Base-by-base conservation (phyloP, 2,888 invertebrate species). In the Agrochola circellaris region DNA sequence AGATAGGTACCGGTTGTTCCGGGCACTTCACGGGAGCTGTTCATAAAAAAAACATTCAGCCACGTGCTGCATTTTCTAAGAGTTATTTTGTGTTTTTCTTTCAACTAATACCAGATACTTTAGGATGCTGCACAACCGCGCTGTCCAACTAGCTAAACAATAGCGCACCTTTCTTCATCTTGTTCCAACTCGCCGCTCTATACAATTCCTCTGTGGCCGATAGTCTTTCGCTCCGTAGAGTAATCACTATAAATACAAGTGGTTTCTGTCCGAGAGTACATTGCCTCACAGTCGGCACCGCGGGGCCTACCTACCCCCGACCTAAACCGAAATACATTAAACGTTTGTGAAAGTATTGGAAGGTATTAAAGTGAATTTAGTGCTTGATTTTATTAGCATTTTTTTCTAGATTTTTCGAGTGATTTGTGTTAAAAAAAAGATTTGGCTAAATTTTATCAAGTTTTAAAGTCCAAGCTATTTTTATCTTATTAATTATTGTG, bases 231-330 rank as follows among this genome's bases (percentile, higher is more conserved):
- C 84, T 87, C 81, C 58, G 71, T 85, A 83, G 82, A 87, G 88
- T 92, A 88, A 88, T 93, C 90, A 92, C 95, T 96, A 96, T 96
- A 96, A 95, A 96, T 95, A 94, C 90, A 93, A 93, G 93, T 93
- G 90, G 80, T 79, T 78, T 74, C 84, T 76, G 90, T 90, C 89
- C 61, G 83, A 88, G 87, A 42, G 92, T 90, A 94, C 96, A 96
- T 96, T 96, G 94, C 95, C 91, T 91, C 95, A 96, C 92, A 84
- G 92, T 92, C 91, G 84, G 89, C 87, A 92, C 88, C 89, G 85
- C 92, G 94, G 96, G 96, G 95, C 91, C 90, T 86, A 81, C 89
- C 91, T 93, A 87, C 83, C 94, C 88, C 87, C 81, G 72, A 88
- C 91, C 92, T 91, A 90, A 92, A 91, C 89, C 91, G 79, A 92